Evolutionary conservation across 2,888 invertebrate genomes (phyloP).

Genomic region (Archips crataeganus): DNA sequence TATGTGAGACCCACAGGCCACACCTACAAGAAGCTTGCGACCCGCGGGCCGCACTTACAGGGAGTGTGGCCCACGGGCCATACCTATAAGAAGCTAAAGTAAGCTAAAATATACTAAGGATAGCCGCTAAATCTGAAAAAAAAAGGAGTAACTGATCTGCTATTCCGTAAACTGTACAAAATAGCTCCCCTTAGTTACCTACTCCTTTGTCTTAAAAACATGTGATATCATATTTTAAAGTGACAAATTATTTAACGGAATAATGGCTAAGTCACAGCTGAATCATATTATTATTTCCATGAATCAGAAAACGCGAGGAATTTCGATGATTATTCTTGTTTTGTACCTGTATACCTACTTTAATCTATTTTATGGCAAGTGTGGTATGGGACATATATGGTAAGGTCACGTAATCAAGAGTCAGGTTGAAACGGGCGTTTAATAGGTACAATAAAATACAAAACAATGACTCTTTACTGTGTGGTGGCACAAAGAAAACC

Average conservation of each 20-base stretch:
- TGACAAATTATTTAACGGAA: slow-evolving; percentile 7
- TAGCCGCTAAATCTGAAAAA: too few relatives aligned
- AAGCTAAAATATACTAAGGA: too few relatives aligned
- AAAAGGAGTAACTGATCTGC: too few relatives aligned
- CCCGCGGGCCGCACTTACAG: not conserved
- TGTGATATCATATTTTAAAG: not conserved
- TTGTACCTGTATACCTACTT: not conserved
- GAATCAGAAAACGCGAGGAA: slow-evolving; percentile 11
- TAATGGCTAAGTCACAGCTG: not conserved
- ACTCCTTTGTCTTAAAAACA: not conserved
- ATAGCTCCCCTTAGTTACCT: not conserved
- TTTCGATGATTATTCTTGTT: slow-evolving; percentile 1
- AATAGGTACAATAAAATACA: too few relatives aligned
- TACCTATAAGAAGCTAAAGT: too few relatives aligned
- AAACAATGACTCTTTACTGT: too few relatives aligned
- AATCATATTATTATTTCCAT: slow-evolving; percentile 18
- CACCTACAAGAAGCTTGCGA: not conserved
- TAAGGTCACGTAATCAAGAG: not conserved
- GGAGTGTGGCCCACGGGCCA: not conserved
- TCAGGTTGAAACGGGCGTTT: not conserved
- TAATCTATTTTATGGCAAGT: slow-evolving; percentile 4
- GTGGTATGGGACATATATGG: not conserved
- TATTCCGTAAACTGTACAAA: not conserved
- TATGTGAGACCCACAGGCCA: too few relatives aligned
- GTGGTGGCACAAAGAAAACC: too few relatives aligned